These are phyloP conservation scores for Bathynomus jamesi DNA, from an alignment of 1,140 invertebrate genomes.

Conservation along the genomic window DNA sequence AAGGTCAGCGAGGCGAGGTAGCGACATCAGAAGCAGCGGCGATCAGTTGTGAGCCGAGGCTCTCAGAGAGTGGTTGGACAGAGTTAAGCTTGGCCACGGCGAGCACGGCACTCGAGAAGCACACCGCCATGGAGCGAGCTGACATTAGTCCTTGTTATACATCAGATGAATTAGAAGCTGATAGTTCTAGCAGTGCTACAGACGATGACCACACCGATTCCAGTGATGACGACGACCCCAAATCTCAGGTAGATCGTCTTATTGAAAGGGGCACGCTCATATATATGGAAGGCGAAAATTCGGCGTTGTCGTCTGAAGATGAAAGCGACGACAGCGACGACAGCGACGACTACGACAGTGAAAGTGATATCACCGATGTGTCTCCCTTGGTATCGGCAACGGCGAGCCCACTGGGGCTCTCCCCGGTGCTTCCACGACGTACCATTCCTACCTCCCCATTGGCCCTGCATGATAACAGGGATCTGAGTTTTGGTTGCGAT, in stretches of 20 bases:
- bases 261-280: conserved; percentile 30
- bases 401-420: conserved; percentile 32
- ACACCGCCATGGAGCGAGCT: conserved; percentile 10
- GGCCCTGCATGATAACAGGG: conserved; percentile 31
- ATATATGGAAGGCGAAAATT: conserved; percentile 36
- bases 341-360: conserved; percentile 27
- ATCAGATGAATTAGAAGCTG: conserved; percentile 29
- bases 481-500: conserved; percentile 8
- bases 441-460: conserved; percentile 24
- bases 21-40: conserved; percentile 8
- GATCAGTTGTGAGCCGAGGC: not conserved
- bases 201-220: conserved; percentile 33
- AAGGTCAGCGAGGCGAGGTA: conserved; percentile 10
- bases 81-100: conserved; percentile 14
- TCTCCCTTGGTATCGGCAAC: conserved; percentile 31
- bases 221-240: conserved; percentile 37
- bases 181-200: conserved; percentile 31
- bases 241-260: conserved; percentile 34
- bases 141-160: conserved; percentile 13
- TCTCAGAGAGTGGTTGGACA: conserved; percentile 12
- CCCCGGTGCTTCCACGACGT: conserved; percentile 26
- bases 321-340: conserved; percentile 22
- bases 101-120: conserved; percentile 7
- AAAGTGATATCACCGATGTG: conserved; percentile 37
- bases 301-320: conserved; percentile 33